Base-by-base conservation (phyloP, 2,888 invertebrate genomes). In the Drosophila picticornis region DNA sequence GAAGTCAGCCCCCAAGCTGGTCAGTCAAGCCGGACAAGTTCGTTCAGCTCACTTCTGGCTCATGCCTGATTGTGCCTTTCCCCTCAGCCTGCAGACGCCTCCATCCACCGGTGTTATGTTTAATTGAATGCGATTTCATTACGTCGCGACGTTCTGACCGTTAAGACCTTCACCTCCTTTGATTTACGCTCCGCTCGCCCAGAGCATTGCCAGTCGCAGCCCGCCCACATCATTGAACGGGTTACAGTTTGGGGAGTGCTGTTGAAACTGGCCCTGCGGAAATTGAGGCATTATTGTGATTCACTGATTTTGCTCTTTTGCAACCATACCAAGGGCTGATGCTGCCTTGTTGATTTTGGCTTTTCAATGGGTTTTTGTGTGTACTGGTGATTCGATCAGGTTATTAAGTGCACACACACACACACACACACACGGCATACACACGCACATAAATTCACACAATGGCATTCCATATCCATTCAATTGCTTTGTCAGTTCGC, bases 241-340 rank as follows among this genome's bases (percentile, higher is more conserved):
- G 57, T 56, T 77, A 60, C 56, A n/a, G 40, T 29, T 36, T 36
- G 3, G 40, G n/a, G 25, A 11, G 32, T 9, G 19, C 31, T 43
- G 67, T 46, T 43, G 52, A 60, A 31, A 27, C 72, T 48, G 77
- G 79, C 61, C 82, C 79, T 81, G 76, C 90, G 89, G 91, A 90
- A 91, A 90, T 90, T 87, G 89, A 91, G 77, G 91, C 91, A 87
- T 90, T 91, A 90, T 82, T 83, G 85, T 89, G 82, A 88, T 84
- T 88, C 91, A 91, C 72, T 88, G 88, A 87, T 80, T 84, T 81
- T 82, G 82, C 80, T 79, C 84, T 80, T 82, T 84, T 70, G 69
- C 59, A 36, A 34, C 52, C 48, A 32, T n/a, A 50, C 50, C 16
- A 22, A 25, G 46, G 52, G 69, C 69, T 48, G 22, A 16, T 48